Conservation (phyloP, 2,888 invertebrate species). For the Pyrgus malvae region DNA sequence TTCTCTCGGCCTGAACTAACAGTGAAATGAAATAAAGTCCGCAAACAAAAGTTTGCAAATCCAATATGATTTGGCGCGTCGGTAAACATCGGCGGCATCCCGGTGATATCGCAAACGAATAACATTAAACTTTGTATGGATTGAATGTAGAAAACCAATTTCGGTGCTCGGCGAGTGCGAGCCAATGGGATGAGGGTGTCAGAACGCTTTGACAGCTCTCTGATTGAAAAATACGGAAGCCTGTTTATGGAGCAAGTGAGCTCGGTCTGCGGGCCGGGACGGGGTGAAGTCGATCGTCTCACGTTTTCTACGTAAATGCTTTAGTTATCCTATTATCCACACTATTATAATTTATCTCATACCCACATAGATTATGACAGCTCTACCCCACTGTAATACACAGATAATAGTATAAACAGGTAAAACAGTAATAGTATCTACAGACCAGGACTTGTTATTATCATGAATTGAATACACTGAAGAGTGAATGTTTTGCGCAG, state of each 20-base stretch:
- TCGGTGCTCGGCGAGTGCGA: constrained; percentile 81
- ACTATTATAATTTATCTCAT: no score
- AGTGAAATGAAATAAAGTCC: constrained; percentile 80
- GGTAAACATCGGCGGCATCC: constrained; percentile 82
- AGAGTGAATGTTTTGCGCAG: no score
- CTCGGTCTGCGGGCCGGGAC: constrained; percentile 39
- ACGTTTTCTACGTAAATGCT: neutral
- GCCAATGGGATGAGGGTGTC: constrained; percentile 83
- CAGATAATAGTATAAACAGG: no score
- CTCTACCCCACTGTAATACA: no score
- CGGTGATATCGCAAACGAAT: constrained; percentile 82
- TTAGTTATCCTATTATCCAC: no score
- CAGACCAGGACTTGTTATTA: no score
- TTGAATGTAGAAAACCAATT: constrained; percentile 83
- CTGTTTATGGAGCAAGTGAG: constrained; percentile 80
- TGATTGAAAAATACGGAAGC: constrained; percentile 84
- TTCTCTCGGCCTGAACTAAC: constrained; percentile 77
- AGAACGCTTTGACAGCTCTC: constrained; percentile 84
- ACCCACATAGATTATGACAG: no score
- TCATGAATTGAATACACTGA: no score
- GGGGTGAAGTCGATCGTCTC: constrained; percentile 20
- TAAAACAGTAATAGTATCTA: no score
- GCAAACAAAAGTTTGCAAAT: constrained; percentile 82
- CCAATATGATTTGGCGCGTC: constrained; percentile 81
- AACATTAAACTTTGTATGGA: constrained; percentile 83